Evolutionary conservation across 2,797 vertebrate genomes (phyloP), one percentile per base, ranked within the genome.

Genomic region (Phoxinus dragarum): DNA sequence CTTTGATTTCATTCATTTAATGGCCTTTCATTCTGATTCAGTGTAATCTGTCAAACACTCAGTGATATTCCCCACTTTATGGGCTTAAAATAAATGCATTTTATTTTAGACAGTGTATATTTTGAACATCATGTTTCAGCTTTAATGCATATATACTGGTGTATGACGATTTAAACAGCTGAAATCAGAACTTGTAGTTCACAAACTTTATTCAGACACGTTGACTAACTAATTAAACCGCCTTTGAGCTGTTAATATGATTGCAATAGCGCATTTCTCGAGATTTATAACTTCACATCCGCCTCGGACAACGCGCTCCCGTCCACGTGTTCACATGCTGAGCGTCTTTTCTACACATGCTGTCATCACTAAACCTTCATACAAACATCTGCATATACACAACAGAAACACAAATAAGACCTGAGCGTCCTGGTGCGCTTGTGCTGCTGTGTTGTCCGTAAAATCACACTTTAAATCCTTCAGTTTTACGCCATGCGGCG

Each of bases 401-500:
- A 14, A 8, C 0, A 47, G 2, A 17, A 14, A 75, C 3, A 79
- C 14, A 12, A 56, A 77, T 31, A 61, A 49, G 72, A 86, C 61
- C 68, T 49, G 88, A 92, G 94, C 92, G 93, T 95, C 91, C 1
- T 88, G 71, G n/a, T 85, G 87, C 61, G 82, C 84, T 80, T 88
- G 91, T 86, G 71, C 0, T 78, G 34, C 31, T 84, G 88, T 77
- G 85, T 89, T 90, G 56, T 88, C 92, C 86, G 81, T 72, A 69
- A 88, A 92, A 84, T 90, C 93, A 91, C 93, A 88, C 85, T 93
- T 95, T 93, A 95, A 90, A 89, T 82, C 66, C 84, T 89, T 93
- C 90, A 95, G 95, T 91, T 92, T 91, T 74, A 92, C 90, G 88
- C 92, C 95, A 95, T 95, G 96, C 95, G 93, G 96, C 93, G 95